Evolutionary conservation across 2,113 vertebrate species (phyloP).

Genomic region (Geococcyx californianus): DNA sequence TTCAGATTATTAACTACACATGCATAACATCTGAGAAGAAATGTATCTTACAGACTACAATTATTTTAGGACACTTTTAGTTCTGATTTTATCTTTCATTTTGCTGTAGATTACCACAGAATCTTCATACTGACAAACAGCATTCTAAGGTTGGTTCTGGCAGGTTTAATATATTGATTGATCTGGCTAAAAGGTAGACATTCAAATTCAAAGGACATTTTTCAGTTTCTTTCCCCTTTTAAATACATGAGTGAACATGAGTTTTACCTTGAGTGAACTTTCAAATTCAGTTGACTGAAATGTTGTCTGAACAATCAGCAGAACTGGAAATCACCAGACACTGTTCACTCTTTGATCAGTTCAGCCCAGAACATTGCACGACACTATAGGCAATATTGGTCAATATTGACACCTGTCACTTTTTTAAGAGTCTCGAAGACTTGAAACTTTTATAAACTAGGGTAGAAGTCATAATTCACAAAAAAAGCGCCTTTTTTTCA

Average conservation of each 20-base stretch:
- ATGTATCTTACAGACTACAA: neutral
- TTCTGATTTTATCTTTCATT: constrained; percentile 23
- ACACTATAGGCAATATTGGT: accelerated
- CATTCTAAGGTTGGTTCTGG: neutral
- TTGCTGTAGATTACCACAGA: neutral
- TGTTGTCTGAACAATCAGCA: neutral
- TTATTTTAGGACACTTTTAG: neutral
- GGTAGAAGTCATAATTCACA: neutral
- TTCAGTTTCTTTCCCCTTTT: neutral
- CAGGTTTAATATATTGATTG: neutral
- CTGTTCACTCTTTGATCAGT: neutral
- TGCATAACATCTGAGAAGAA: constrained; percentile 3
- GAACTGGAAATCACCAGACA: neutral
- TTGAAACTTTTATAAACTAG: neutral
- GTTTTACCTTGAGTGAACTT: neutral
- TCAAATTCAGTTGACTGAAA: neutral
- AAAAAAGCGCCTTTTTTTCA: neutral
- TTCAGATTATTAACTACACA: constrained; percentile 34
- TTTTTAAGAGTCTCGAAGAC: neutral
- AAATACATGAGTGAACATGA: too few species aligned
- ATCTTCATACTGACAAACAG: neutral
- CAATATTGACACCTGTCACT: neutral
- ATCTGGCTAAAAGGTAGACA: neutral
- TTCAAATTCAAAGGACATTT: neutral
- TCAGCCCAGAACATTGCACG: accelerated